phyloP scores from a whole-genome alignment of 2,797 vertebrate genomes.

The Oreochromis mossambicus region DNA sequence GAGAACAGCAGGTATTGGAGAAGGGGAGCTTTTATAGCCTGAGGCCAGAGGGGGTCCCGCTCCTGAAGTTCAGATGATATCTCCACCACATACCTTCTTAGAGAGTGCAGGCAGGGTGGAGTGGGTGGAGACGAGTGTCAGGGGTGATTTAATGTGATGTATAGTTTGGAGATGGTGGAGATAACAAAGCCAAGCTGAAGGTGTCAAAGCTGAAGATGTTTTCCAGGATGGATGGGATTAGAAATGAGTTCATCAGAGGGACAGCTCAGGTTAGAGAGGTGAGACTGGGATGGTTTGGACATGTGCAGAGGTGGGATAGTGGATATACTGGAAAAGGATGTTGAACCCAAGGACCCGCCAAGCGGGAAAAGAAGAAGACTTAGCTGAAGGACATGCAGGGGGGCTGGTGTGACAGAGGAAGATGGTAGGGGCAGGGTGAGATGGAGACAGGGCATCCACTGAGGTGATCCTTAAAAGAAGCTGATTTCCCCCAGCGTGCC shows the following conservation, averaged over 20 bases:
- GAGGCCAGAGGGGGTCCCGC: too few species aligned
- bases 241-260: neutral
- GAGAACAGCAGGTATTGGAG: too few species aligned
- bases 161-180: neutral
- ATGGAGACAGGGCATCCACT: neutral
- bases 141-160: neutral
- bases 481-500: fast-evolving
- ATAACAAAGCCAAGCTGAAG: neutral
- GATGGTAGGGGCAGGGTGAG: neutral
- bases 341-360: neutral
- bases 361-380: neutral
- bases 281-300: neutral
- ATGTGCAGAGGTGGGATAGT: neutral
- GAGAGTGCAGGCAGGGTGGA: neutral
- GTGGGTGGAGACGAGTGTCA: neutral
- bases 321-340: neutral
- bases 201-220: too few species aligned
- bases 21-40: too few species aligned
- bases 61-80: too few species aligned
- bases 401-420: neutral
- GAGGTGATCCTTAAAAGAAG: neutral
- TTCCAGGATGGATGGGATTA: neutral
- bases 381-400: neutral
- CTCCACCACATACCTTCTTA: neutral
- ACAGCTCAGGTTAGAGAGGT: neutral